These are phyloP conservation scores for Prolemur simus DNA, from an alignment of 2,113 vertebrate species.

Conservation along the genomic window DNA sequence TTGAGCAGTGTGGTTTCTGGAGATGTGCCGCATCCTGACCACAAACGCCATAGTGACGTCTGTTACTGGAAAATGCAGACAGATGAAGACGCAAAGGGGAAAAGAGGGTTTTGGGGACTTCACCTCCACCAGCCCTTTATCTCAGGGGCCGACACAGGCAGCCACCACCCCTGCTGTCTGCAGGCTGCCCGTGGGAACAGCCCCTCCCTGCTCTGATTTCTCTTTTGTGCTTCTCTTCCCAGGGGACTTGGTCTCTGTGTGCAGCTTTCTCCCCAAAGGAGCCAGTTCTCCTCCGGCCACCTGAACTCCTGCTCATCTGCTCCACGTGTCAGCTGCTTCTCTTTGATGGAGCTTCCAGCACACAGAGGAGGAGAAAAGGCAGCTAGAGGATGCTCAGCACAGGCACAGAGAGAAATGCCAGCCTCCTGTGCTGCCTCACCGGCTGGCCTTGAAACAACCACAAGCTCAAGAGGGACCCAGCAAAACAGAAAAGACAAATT, in stretches of 20 bases:
- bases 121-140: neutral
- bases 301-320: conserved; percentile 27
- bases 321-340: neutral
- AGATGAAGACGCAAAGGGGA: neutral
- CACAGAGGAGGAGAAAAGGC: neutral
- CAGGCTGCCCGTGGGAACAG: neutral
- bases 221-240: neutral
- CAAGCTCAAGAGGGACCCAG: neutral
- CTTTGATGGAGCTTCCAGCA: neutral
- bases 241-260: neutral
- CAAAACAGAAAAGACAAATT: neutral
- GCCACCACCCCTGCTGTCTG: neutral
- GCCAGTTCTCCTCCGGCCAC: neutral
- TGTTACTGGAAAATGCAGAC: neutral
- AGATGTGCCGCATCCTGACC: neutral
- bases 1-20: neutral
- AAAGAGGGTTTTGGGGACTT: neutral
- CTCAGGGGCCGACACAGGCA: neutral
- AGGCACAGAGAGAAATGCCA: neutral
- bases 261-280: neutral
- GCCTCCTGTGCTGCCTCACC: neutral
- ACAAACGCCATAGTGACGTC: neutral
- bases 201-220: neutral
- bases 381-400: neutral
- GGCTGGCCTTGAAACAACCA: neutral